Base-by-base conservation (phyloP, 1,140 invertebrate genomes). In the Drosophila ficusphila region DNA sequence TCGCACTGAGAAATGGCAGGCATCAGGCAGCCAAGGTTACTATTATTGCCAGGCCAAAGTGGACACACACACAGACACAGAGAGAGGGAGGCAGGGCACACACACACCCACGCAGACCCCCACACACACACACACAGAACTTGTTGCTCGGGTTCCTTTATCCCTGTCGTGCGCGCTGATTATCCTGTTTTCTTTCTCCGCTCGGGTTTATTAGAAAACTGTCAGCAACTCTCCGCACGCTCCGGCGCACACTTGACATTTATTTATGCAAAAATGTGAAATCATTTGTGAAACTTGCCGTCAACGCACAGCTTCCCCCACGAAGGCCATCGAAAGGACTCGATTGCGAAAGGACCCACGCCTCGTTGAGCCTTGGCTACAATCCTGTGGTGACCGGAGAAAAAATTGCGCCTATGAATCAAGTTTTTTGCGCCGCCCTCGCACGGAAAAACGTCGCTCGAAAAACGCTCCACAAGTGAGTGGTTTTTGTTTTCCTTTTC, bases 241-340 rank as follows among this genome's bases (percentile, higher is more conserved):
- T 58, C 58, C 81, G 72, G 31, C 81, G 76, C 77, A 88, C 82
- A 86, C 74, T 86, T 88, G 82, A 86, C 82, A 88, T 86, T 86
- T 88, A 89, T 88, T 82, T 88, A 88, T 88, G 82, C 83, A 88
- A 88, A 88, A 88, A 88, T 88, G 82, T 88, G 82, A 88, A 88
- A 88, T 88, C 82, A 88, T 88, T 88, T 88, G 82, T 88, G 82
- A 88, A 88, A 88, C 69, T 86, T 74, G 81, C 82, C 53, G 72
- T 74, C 81, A 61, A 47, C 52, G 57, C 77, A 54, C 78, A 38
- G 21, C 34, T 9, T 42, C 18, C 53, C 8, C 29, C 51, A 52
- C 47, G 36, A 34, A 52, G 33, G 41, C 29, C 58, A 38, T 39
- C 47, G 58, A 49, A 71, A 65, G 54, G 47, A 64, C 68, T 51